phyloP scores from a whole-genome alignment of 2,797 vertebrate species.

The Clangula hyemalis region DNA sequence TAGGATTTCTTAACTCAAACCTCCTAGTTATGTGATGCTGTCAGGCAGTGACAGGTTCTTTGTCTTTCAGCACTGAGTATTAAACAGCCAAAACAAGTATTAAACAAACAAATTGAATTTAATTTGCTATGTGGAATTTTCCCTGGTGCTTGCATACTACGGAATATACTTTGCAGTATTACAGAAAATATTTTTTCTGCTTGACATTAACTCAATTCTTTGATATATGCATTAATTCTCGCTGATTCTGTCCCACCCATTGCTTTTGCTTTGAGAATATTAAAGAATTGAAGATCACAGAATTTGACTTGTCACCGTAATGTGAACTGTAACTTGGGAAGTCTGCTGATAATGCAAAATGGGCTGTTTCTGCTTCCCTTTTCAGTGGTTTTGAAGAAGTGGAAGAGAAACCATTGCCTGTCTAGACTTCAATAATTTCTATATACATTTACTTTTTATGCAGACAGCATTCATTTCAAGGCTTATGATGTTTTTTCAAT shows the following conservation, averaged over 20 bases:
- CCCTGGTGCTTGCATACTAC: neutral
- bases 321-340: neutral
- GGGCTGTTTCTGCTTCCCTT: slow-evolving; percentile 41
- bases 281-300: slow-evolving; percentile 32
- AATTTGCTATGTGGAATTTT: neutral
- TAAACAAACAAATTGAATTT: neutral
- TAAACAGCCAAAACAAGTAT: neutral
- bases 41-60: neutral
- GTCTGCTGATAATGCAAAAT: slow-evolving; percentile 33
- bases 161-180: neutral
- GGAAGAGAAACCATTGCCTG: neutral
- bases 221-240: neutral
- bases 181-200: neutral
- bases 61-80: neutral
- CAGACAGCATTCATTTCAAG: neutral
- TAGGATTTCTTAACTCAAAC: neutral
- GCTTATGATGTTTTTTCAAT: slow-evolving; percentile 5
- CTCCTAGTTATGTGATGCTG: neutral
- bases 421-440: slow-evolving; percentile 35
- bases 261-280: slow-evolving; percentile 16
- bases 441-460: neutral
- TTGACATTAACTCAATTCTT: neutral
- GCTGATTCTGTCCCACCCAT: neutral
- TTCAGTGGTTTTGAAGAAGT: slow-evolving; percentile 45
- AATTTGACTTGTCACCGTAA: neutral